These are phyloP conservation scores for Prochilodus magdalenae DNA, from an alignment of 2,113 vertebrate species.

Conservation along the genomic window DNA sequence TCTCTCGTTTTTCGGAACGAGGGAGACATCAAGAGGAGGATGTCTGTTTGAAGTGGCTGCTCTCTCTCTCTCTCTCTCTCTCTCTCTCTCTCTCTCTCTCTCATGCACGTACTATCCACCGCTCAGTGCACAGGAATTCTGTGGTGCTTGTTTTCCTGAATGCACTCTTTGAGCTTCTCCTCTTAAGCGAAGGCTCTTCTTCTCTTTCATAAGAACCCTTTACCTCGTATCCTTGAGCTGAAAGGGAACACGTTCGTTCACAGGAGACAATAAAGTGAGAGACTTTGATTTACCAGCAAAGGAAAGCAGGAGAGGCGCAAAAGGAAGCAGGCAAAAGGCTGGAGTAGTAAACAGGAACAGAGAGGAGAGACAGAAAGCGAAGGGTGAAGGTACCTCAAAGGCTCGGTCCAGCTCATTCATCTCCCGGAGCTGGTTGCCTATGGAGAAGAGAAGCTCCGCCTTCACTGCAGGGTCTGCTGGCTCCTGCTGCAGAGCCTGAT, in stretches of 20 bases:
- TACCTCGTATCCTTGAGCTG: not conserved
- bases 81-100: not conserved
- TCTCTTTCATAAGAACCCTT: not conserved
- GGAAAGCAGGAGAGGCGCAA: not conserved
- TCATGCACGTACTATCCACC: not conserved
- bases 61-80: not conserved
- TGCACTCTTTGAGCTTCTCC: not conserved
- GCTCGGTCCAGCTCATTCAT: constrained; percentile 85
- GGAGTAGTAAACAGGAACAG: not conserved
- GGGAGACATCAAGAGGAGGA: constrained; percentile 12
- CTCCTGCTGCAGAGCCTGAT: constrained; percentile 83
- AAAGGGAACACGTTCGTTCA: not conserved
- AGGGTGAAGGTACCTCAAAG: constrained; percentile 79
- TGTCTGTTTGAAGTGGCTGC: constrained; percentile 6
- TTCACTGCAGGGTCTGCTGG: constrained; percentile 80
- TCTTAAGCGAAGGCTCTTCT: not conserved
- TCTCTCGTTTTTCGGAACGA: constrained; percentile 41
- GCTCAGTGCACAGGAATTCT: constrained; percentile 9
- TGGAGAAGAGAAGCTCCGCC: constrained; percentile 88
- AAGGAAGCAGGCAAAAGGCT: not conserved
- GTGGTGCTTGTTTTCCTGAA: not conserved
- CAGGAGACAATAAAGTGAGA: not conserved
- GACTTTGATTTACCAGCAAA: not conserved
- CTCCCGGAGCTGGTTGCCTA: constrained; percentile 88
- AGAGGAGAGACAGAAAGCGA: not conserved